Base-by-base conservation (phyloP, 2,797 vertebrate genomes). In the Agapornis canus region DNA sequence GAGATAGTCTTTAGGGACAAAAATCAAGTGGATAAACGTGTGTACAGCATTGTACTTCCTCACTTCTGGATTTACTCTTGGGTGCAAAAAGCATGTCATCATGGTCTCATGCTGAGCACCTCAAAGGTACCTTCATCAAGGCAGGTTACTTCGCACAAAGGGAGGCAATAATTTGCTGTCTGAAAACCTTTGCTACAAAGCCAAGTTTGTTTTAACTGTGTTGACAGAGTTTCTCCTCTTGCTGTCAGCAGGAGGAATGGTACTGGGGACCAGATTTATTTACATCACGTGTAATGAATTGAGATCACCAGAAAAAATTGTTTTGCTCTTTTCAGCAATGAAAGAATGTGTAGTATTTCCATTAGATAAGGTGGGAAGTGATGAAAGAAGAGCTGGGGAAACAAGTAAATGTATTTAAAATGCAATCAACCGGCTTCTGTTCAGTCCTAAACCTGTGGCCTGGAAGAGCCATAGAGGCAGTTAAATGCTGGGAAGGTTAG, bases 401-500 rank as follows among this genome's bases (percentile, higher is more conserved):
- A 82, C 73, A 85, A 79, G 57, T 45, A 13, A 45, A 59, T 52
- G 19, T 37, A 31, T 86, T 61, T 51, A 45, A 60, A 82, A 90
- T 39, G 64, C 45, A 59, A 32, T 77, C 48, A 4, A 45, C 70
- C 87, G 70, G 59, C 63, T 97, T 84, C 25, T 94, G 75, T 95
- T 95, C 70, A 73, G 92, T 77, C 92, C 56, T 54, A 86, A 73
- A 91, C 86, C 39, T 77, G 90, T 20, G 9, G 70, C 73, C 73
- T 84, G 97, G 91, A 89, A 97, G 95, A 95, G 70, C 95, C 89
- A 8, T 71, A 81, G 91, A 92, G 96, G 89, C 68, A 96, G 92
- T 92, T 87, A 64, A 93, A 86, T 79, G 43, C 63, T 76, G 93
- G 89, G 90, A 82, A 95, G 98, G 98, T 98, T 97, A n/a, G 8